A percentile compares a stretch with the other conserved stretches of the same genome.
phyloP scores from a whole-genome alignment of 92 coral and sea anemone species.

The Paramuricea clavata region DNA sequence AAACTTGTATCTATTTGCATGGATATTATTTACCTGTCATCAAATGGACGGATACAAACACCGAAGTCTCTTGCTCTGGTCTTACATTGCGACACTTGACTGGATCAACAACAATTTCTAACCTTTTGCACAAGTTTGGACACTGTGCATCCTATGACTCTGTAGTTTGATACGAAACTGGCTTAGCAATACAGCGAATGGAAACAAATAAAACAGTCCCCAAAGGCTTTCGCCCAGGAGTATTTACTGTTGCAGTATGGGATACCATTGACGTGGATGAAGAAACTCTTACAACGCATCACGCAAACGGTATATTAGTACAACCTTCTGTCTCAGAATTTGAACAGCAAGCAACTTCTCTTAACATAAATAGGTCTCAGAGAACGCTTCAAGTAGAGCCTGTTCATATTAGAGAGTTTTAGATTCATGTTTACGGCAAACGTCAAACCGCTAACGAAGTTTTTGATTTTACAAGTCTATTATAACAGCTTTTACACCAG shows the following conservation, averaged over 20 bases:
- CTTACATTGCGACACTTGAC: constrained; percentile 40
- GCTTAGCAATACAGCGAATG: neutral
- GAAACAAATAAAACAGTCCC: neutral
- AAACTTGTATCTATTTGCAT: constrained; percentile 45
- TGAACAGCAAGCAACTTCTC: neutral
- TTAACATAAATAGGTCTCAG: neutral
- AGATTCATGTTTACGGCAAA: too few species aligned
- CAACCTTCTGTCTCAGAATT: neutral
- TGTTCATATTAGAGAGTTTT: too few species aligned
- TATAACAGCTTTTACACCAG: too few species aligned
- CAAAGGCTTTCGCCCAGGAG: neutral
- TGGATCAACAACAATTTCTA: constrained; percentile 51
- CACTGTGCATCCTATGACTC: constrained; percentile 52
- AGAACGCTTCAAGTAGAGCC: neutral
- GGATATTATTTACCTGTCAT: constrained; percentile 44
- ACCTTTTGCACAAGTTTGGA: constrained; percentile 58
- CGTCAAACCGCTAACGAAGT: too few species aligned
- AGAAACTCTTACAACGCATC: neutral
- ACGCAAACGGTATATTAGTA: neutral
- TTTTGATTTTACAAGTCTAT: too few species aligned
- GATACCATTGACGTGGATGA: constrained; percentile 5
- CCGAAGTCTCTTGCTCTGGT: constrained; percentile 63
- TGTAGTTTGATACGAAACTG: constrained; percentile 33
- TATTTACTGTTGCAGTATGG: constrained; percentile 8
- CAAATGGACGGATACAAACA: constrained; percentile 55